Conservation (phyloP, 2,888 invertebrate species). For the Trachelus stipa region DNA sequence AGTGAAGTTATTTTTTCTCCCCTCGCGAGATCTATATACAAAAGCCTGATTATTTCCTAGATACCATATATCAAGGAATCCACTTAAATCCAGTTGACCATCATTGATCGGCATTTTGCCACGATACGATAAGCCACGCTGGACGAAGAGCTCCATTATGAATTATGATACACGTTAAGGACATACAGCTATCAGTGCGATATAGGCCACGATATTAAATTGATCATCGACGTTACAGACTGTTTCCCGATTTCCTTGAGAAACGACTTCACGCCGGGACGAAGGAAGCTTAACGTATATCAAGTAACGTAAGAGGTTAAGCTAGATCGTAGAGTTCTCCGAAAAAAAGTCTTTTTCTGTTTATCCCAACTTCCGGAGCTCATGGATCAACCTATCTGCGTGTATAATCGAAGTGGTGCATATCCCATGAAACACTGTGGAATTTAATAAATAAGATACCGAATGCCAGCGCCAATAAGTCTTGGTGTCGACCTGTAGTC, state of each 20-base stretch:
- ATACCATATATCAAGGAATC: conserved; percentile 5
- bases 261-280: neutral
- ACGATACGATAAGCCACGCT: neutral
- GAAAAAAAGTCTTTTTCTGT: neutral
- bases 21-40: neutral
- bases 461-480: neutral
- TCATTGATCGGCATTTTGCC: neutral
- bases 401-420: neutral
- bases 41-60: conserved; percentile 16
- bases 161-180: neutral
- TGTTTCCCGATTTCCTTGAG: neutral
- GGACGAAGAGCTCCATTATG: neutral
- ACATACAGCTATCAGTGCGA: neutral
- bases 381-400: neutral
- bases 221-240: neutral
- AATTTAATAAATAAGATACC: neutral
- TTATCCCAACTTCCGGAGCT: neutral
- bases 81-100: neutral
- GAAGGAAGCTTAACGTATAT: neutral
- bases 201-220: neutral
- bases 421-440: neutral
- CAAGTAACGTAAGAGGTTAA: neutral
- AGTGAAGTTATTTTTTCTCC: no score
- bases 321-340: neutral
- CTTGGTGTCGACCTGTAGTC: neutral